A percentile compares a stretch with the other conserved stretches of the same genome.
phyloP scores from a whole-genome alignment of 2,113 vertebrate species.

The Pipa parva region DNA sequence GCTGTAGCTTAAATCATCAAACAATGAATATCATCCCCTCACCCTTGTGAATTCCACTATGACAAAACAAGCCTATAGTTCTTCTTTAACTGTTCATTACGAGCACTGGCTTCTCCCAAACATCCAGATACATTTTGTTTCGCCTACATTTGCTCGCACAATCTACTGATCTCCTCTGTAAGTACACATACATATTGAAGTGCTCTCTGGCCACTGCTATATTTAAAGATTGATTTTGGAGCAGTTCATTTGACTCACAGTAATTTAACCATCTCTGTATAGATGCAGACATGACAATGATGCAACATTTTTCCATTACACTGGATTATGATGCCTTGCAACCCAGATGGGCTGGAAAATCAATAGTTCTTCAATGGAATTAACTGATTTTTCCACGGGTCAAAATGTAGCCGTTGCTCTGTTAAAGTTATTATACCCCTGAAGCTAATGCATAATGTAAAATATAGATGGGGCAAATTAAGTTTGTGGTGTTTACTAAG shows the following conservation, averaged over 20 bases:
- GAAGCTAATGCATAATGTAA: neutral
- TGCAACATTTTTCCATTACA: neutral
- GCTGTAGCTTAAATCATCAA: too few species aligned
- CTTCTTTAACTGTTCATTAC: too few species aligned
- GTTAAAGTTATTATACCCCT: neutral
- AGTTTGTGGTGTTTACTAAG: too few species aligned
- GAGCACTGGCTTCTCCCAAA: too few species aligned
- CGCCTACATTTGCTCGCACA: too few species aligned
- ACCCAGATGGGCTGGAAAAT: slow-evolving; percentile 32
- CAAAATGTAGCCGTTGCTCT: neutral
- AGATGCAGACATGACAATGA: slow-evolving; percentile 19
- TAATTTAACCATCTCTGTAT: neutral
- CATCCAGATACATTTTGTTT: too few species aligned
- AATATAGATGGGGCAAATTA: too few species aligned
- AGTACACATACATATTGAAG: too few species aligned
- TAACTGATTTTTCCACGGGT: slow-evolving; percentile 53
- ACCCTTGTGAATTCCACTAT: too few species aligned
- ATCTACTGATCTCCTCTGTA: too few species aligned
- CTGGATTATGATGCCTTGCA: neutral
- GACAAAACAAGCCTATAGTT: too few species aligned
- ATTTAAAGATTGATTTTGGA: slow-evolving; percentile 14
- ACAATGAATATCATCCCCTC: too few species aligned
- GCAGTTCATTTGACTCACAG: fast-evolving
- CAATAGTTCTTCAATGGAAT: slow-evolving; percentile 46
- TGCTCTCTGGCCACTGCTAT: slow-evolving; percentile 4